These are phyloP conservation scores for Nematostella vectensis DNA, from an alignment of 92 coral and sea anemone genomes.

Conservation along the genomic window DNA sequence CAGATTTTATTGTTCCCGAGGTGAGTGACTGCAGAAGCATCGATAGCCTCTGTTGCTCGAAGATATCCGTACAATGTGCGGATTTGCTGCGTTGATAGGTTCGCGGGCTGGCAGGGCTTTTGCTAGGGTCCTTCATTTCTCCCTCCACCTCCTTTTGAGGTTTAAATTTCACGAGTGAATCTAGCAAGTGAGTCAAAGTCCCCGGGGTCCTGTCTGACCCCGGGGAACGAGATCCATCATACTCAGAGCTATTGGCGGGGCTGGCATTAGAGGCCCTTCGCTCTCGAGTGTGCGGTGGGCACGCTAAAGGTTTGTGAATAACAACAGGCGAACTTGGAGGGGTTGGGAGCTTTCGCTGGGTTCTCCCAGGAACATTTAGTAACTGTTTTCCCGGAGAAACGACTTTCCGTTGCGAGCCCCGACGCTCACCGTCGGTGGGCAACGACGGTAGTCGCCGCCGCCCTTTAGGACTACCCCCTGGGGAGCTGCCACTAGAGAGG, in stretches of 20 bases:
- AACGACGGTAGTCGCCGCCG: slow-evolving; percentile 63
- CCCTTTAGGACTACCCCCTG: slow-evolving; percentile 39
- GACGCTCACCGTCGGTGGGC: slow-evolving; percentile 11
- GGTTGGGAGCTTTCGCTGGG: slow-evolving; percentile 63
- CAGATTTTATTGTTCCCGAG: slow-evolving; percentile 10
- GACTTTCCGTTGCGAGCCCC: not conserved
- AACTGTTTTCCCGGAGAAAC: not conserved
- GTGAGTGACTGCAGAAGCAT: slow-evolving; percentile 48
- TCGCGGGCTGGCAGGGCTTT: not conserved
- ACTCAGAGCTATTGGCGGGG: not conserved
- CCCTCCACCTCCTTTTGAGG: not conserved
- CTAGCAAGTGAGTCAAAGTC: slow-evolving; percentile 25
- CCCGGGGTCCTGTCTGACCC: slow-evolving; percentile 14
- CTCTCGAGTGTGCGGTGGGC: slow-evolving; percentile 1
- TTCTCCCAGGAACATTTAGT: slow-evolving; percentile 10
- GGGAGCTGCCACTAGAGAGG: slow-evolving; percentile 29
- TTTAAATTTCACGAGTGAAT: not conserved
- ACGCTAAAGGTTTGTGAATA: slow-evolving; percentile 8
- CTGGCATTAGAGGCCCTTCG: not conserved
- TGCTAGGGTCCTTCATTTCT: not conserved
- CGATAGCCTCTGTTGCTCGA: slow-evolving; percentile 65
- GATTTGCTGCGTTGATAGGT: slow-evolving; percentile 32
- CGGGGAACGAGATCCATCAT: slow-evolving; percentile 11
- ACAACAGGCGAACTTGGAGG: slow-evolving; percentile 72
- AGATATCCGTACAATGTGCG: slow-evolving; percentile 41